Base-by-base conservation (phyloP, 2,888 invertebrate species). In the Diploptera punctata region DNA sequence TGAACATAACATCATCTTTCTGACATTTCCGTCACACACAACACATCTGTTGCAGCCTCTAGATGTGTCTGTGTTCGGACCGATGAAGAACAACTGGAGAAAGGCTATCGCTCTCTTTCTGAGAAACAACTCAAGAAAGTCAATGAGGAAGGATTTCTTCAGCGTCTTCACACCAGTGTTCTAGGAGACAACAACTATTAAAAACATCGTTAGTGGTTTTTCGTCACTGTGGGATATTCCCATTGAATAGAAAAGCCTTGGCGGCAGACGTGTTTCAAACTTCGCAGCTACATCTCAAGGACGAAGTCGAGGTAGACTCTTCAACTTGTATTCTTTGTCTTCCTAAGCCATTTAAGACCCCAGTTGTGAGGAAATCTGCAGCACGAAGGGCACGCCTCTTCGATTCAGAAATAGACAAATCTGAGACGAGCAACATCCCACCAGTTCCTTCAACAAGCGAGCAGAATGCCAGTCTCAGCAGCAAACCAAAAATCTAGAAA, bases 201-300 rank as follows among this genome's bases (percentile, higher is more conserved):
- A n/a, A n/a, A n/a, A n/a, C n/a, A n/a, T 47, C 47, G n/a, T n/a
- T 47, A 47, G 47, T 47, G 47, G 47, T n/a, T 13, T 47, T 47
- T 47, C 7, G 47, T 4, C 16, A 10, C 47, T 13, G 10, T 47
- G 18, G 47, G n/a, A 47, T 47, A 10, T 47, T 47, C n/a, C 47
- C 47, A 47, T n/a, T 47, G 47, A 47, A 47, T n/a, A 47, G n/a
- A n/a, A 3, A 47, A n/a, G 47, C 16, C 3, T 7, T 47, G 47
- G 3, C 16, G 3, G 47, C 4, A 4, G 47, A 47, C n/a, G 47
- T n/a, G 7, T 47, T 13, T n/a, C 47, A 47, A n/a, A n/a, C 47
- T 13, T 7, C 47, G 18, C 9, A 47, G n/a, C 47, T 47, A n/a
- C 47, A 47, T n/a, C 7, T 4, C n/a, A n/a, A n/a, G n/a, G n/a